These are phyloP conservation scores for Oxytorus armatus DNA, from an alignment of 2,888 invertebrate species.

Conservation along the genomic window DNA sequence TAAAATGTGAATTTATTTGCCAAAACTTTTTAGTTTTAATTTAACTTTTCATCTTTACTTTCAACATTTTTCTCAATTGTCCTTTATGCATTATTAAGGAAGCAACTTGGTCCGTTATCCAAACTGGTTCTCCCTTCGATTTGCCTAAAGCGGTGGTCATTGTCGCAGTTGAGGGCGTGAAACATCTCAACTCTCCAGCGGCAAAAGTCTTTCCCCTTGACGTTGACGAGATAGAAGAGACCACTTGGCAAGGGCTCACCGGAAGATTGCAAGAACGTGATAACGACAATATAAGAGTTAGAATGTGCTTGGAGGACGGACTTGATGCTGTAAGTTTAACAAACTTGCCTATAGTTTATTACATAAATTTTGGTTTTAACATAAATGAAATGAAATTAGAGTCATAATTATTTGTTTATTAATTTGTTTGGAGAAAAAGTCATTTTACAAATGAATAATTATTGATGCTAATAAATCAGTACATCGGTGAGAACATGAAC, in stretches of 20 bases:
- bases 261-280: constrained; percentile 87
- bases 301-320: constrained; percentile 88
- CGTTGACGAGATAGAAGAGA: constrained; percentile 88
- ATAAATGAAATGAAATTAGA: too few relatives aligned
- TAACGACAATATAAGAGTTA: constrained; percentile 87
- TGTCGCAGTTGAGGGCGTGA: constrained; percentile 89
- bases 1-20: neutral
- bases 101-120: constrained; percentile 89
- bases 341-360: constrained; percentile 10
- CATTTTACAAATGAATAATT: too few relatives aligned
- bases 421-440: too few relatives aligned
- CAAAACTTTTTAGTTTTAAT: neutral
- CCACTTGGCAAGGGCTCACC: constrained; percentile 87
- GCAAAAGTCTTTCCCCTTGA: constrained; percentile 86
- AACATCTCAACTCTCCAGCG: constrained; percentile 74
- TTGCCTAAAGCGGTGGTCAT: constrained; percentile 90
- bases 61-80: constrained; percentile 59
- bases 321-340: constrained; percentile 88
- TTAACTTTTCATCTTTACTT: constrained; percentile 26
- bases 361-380: neutral
- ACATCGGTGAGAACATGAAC: too few relatives aligned
- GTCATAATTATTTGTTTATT: too few relatives aligned
- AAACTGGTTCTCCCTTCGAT: constrained; percentile 89
- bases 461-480: too few relatives aligned
- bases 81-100: constrained; percentile 82